These are phyloP conservation scores for Drosophila monieri DNA, from an alignment of 2,888 invertebrate genomes.

Conservation along the genomic window DNA sequence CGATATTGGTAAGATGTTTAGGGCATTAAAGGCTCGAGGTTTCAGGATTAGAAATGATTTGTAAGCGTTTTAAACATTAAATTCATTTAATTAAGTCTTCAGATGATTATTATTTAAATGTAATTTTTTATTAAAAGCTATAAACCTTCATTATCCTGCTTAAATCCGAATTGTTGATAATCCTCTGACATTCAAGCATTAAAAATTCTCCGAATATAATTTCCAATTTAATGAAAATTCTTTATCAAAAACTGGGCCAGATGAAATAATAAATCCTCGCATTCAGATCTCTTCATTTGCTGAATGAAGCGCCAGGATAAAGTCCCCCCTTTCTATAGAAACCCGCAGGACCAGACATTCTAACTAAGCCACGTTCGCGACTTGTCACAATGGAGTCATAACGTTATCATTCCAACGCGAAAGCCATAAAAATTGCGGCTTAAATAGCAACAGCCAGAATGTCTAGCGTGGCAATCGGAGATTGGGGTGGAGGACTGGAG, in stretches of 20 bases:
- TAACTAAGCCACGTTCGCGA: constrained; percentile 63
- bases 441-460: constrained; percentile 64
- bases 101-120: too few species aligned
- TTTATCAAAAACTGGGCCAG: constrained; percentile 3
- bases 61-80: not conserved
- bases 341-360: constrained; percentile 28
- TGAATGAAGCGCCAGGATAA: not conserved
- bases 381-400: constrained; percentile 71
- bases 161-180: too few species aligned
- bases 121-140: too few species aligned
- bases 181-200: not conserved
- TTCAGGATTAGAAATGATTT: constrained; percentile 17
- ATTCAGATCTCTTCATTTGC: constrained; percentile 1
- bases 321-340: not conserved
- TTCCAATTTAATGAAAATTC: not conserved
- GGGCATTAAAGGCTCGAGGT: not conserved
- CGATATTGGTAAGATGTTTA: constrained; percentile 32
- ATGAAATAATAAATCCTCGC: constrained; percentile 1
- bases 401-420: constrained; percentile 61
- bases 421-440: constrained; percentile 70
- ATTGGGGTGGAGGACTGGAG: not conserved
- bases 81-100: not conserved
- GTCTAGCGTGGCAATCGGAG: constrained; percentile 49
- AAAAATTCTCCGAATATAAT: not conserved
- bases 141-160: too few species aligned